These are phyloP conservation scores for Phaetusa simplex DNA, from an alignment of 2,113 vertebrate genomes.

Conservation along the genomic window DNA sequence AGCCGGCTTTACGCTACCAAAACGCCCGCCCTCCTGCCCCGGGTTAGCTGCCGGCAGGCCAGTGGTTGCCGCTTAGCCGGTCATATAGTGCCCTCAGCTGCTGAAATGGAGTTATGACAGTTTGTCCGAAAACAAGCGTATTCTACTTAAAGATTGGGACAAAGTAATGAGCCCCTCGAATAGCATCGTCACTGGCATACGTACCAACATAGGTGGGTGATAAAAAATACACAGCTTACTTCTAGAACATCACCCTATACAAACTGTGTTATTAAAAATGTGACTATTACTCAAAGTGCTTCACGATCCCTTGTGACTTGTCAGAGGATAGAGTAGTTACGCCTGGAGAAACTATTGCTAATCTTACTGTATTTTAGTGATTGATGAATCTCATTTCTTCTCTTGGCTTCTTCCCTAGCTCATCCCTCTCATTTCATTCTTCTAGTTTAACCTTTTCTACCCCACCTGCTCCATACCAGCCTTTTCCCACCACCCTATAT, in stretches of 20 bases:
- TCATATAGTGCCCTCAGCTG: constrained; percentile 62
- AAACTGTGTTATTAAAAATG: not conserved
- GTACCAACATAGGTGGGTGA: rapidly evolving
- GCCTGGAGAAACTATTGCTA: not conserved
- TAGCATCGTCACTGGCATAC: rapidly evolving
- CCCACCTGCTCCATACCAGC: not conserved
- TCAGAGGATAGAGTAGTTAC: not conserved
- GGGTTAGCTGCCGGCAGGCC: rapidly evolving
- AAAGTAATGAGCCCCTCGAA: rapidly evolving
- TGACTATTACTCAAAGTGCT: not conserved
- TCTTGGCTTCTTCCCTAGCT: not conserved
- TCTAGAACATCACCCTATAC: not conserved
- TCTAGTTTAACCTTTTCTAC: not conserved
- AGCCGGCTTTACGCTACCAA: not conserved
- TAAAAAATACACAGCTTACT: not conserved
- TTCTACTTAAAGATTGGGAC: not conserved
- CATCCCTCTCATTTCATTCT: not conserved
- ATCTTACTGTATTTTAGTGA: not conserved
- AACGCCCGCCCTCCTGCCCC: not conserved
- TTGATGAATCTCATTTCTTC: not conserved
- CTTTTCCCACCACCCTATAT: not conserved
- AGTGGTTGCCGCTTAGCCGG: not conserved
- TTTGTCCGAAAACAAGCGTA: rapidly evolving
- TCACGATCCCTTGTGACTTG: not conserved
- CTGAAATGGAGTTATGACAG: not conserved